phyloP scores from a whole-genome alignment of 2,113 vertebrate genomes.

The Etheostoma spectabile region DNA sequence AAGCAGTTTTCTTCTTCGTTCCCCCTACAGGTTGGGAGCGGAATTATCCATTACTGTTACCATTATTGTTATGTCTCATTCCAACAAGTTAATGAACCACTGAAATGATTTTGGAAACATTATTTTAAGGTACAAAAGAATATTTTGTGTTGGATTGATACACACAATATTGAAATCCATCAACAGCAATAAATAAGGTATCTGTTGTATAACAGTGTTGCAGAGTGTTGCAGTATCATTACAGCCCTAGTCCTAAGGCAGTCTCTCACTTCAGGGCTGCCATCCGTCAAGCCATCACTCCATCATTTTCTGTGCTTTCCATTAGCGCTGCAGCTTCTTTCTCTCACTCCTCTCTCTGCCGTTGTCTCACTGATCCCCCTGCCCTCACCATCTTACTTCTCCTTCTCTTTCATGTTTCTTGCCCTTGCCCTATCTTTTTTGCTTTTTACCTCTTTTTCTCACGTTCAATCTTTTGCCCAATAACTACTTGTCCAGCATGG shows the following conservation, averaged over 20 bases:
- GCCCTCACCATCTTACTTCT: constrained; percentile 12
- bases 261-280: constrained; percentile 32
- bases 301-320: constrained; percentile 33
- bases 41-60: too few species aligned
- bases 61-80: too few species aligned
- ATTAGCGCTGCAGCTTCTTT: constrained; percentile 41
- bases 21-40: too few species aligned
- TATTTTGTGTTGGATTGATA: too few species aligned
- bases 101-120: too few species aligned
- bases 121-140: too few species aligned
- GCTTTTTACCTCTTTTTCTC: constrained; percentile 39
- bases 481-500: constrained; percentile 67
- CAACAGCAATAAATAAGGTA: too few species aligned
- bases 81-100: too few species aligned
- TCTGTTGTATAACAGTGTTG: too few species aligned
- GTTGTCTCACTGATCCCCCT: constrained; percentile 27
- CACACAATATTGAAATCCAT: too few species aligned
- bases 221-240: too few species aligned
- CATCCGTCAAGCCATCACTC: constrained; percentile 51
- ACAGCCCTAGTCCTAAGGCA: background rate
- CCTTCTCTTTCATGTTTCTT: background rate
- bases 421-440: constrained; percentile 5
- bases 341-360: constrained; percentile 36
- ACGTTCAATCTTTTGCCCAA: constrained; percentile 64
- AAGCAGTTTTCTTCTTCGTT: too few species aligned